Evolutionary conservation across 1,140 invertebrate genomes (phyloP).

Genomic region (Calephelis virginiensis): DNA sequence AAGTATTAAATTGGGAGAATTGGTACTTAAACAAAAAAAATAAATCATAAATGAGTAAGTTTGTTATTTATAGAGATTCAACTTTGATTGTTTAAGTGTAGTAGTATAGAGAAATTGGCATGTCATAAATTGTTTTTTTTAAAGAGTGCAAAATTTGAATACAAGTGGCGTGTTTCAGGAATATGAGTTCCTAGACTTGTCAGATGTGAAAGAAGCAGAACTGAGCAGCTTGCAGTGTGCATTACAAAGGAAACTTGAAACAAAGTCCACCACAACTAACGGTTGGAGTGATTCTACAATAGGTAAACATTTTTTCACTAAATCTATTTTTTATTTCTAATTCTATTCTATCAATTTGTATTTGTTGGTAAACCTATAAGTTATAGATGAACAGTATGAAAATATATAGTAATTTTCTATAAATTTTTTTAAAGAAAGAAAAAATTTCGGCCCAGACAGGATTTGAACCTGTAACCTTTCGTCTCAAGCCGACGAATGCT

Average conservation of each 20-base stretch:
- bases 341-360: too few relatives aligned
- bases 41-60: background rate
- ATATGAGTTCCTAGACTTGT: conserved; percentile 79
- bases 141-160: conserved; percentile 30
- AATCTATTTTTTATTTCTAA: too few relatives aligned
- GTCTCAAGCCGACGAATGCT: too few relatives aligned
- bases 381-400: too few relatives aligned
- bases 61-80: conserved; percentile 8
- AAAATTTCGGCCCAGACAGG: too few relatives aligned
- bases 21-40: background rate
- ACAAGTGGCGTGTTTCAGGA: conserved; percentile 69
- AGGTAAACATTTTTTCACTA: conserved; percentile 20
- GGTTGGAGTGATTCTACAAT: conserved; percentile 56
- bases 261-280: conserved; percentile 33
- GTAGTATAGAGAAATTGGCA: conserved; percentile 18
- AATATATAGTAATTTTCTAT: too few relatives aligned
- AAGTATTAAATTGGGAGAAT: too few relatives aligned
- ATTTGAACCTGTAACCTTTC: too few relatives aligned
- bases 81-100: background rate
- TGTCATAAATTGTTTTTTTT: background rate
- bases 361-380: too few relatives aligned
- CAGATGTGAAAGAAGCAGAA: conserved; percentile 77
- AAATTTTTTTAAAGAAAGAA: too few relatives aligned
- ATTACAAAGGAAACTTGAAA: conserved; percentile 52
- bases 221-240: conserved; percentile 74